Conservation (phyloP, 2,797 vertebrate genomes). For the Crenuchus spilurus region DNA sequence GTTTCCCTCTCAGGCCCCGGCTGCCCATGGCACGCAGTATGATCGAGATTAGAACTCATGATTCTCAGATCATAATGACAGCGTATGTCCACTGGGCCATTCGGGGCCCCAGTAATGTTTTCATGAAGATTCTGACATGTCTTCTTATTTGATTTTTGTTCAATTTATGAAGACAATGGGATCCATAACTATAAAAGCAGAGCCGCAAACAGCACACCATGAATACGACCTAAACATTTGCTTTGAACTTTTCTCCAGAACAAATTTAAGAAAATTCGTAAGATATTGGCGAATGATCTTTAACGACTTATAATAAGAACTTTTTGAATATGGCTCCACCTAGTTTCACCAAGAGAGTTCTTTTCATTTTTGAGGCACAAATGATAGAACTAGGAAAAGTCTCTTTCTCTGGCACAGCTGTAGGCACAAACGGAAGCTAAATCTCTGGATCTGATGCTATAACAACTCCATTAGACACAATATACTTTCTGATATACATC, state of each 20-base stretch:
- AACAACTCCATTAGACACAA: background rate
- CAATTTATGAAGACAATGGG: too few relatives aligned
- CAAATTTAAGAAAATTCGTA: background rate
- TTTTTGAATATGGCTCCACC: background rate
- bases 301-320: background rate
- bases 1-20: too few relatives aligned
- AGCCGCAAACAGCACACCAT: too few relatives aligned
- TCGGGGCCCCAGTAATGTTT: too few relatives aligned
- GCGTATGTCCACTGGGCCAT: too few relatives aligned
- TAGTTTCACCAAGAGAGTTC: background rate
- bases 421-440: background rate
- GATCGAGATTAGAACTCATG: too few relatives aligned
- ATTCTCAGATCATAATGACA: too few relatives aligned
- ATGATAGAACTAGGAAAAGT: background rate
- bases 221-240: background rate
- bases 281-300: background rate
- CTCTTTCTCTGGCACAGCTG: slow-evolving; percentile 16
- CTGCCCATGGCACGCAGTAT: too few relatives aligned
- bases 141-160: too few relatives aligned
- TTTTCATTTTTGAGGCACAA: background rate
- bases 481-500: background rate
- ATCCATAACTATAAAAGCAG: too few relatives aligned
- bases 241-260: background rate
- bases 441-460: background rate
- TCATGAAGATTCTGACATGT: too few relatives aligned